Conservation (phyloP, 1,140 invertebrate species). For the Apis cerana region DNA sequence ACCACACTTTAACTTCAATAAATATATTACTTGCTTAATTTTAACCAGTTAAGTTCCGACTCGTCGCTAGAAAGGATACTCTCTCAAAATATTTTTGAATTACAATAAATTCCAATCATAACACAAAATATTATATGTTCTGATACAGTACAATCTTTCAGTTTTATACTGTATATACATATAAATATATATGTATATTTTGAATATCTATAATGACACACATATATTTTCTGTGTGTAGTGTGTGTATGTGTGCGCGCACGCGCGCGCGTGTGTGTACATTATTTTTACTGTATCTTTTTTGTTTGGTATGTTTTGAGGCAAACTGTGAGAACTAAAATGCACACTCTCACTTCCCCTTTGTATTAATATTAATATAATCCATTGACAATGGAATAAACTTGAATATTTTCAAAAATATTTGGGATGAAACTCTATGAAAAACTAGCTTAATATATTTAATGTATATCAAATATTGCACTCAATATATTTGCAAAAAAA, state of each 20-base stretch:
- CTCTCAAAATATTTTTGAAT: constrained; percentile 58
- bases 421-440: constrained; percentile 44
- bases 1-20: constrained; percentile 67
- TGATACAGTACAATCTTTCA: constrained; percentile 30
- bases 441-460: constrained; percentile 48
- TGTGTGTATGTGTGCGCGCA: neutral
- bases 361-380: constrained; percentile 15
- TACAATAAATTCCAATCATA: constrained; percentile 46
- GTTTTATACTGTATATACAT: constrained; percentile 22
- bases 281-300: neutral
- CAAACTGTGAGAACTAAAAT: constrained; percentile 34
- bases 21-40: constrained; percentile 66
- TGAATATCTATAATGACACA: constrained; percentile 21
- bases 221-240: neutral
- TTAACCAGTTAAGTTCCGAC: constrained; percentile 60
- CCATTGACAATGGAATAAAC: constrained; percentile 35
- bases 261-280: too few relatives aligned
- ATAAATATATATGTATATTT: constrained; percentile 30
- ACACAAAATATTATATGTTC: constrained; percentile 46
- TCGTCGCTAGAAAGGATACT: constrained; percentile 54
- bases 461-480: constrained; percentile 34
- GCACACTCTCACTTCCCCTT: constrained; percentile 32
- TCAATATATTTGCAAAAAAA: constrained; percentile 43
- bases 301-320: constrained; percentile 24
- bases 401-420: constrained; percentile 21